Evolutionary conservation across 2,888 invertebrate genomes (phyloP).

Genomic region (Tinea trinotella): DNA sequence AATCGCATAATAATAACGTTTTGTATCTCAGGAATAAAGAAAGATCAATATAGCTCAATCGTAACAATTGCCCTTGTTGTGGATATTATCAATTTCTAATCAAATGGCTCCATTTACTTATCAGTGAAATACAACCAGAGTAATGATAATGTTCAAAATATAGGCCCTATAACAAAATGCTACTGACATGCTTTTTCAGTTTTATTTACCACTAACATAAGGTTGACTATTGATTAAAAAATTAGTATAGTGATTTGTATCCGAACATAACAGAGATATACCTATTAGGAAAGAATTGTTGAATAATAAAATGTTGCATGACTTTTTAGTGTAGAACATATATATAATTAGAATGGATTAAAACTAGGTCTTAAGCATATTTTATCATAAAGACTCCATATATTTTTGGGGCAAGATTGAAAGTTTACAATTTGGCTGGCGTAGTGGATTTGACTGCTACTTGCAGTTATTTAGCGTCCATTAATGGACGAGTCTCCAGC

Average conservation of each 20-base stretch:
- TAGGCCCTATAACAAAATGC: not conserved
- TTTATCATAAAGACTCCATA: too few species aligned
- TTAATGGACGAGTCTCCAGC: too few species aligned
- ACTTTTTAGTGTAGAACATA: not conserved
- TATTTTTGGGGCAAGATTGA: too few species aligned
- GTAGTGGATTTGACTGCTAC: too few species aligned
- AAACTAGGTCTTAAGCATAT: too few species aligned
- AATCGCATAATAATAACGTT: too few species aligned
- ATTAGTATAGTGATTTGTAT: not conserved
- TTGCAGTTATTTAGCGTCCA: too few species aligned
- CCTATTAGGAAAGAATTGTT: not conserved
- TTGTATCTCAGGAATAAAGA: too few species aligned
- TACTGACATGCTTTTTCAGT: not conserved
- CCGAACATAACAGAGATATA: not conserved
- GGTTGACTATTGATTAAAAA: not conserved
- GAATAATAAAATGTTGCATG: not conserved
- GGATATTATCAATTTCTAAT: conserved; percentile 47
- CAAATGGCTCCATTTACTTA: not conserved
- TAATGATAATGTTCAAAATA: conserved; percentile 38
- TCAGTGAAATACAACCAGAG: conserved; percentile 17
- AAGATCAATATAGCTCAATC: too few species aligned
- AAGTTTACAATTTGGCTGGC: too few species aligned
- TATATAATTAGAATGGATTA: not conserved
- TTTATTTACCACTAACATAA: not conserved
- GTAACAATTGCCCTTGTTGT: conserved; percentile 28